Evolutionary conservation across 1,140 invertebrate species (phyloP).

Genomic region (Helicorthomorpha holstii): DNA sequence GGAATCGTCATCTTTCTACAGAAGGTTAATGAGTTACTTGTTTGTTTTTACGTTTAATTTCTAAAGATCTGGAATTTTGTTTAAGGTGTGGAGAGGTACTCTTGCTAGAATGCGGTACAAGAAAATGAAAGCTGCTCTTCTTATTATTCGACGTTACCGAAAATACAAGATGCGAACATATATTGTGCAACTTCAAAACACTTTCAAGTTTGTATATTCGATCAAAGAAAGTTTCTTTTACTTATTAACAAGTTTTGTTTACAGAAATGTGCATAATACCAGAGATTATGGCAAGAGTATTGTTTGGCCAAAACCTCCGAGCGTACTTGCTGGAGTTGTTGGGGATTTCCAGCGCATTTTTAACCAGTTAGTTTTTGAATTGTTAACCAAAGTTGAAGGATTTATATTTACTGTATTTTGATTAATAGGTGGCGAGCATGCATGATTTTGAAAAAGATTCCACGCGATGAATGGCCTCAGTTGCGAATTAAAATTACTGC

Average conservation of each 20-base stretch:
- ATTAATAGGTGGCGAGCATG: conserved; percentile 53
- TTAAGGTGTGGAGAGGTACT: conserved; percentile 58
- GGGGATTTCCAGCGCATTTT: conserved; percentile 22
- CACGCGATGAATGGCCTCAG: conserved; percentile 67
- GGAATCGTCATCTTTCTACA: conserved; percentile 80
- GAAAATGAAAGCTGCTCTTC: conserved; percentile 63
- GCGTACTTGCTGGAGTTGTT: conserved; percentile 39
- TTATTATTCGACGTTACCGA: conserved; percentile 66
- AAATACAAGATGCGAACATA: conserved; percentile 69
- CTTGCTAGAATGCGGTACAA: conserved; percentile 59
- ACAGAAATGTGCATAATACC: conserved; percentile 27
- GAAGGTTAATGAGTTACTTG: conserved; percentile 37
- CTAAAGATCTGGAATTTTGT: conserved; percentile 5
- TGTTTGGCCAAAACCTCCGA: conserved; percentile 59
- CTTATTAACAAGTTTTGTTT: conserved; percentile 3
- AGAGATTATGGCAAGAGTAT: conserved; percentile 60
- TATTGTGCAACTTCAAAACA: conserved; percentile 43
- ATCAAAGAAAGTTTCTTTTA: background rate
- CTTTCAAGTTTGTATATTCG: conserved; percentile 33
- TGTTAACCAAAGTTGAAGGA: background rate
- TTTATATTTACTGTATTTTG: conserved; percentile 4
- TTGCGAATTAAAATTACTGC: conserved; percentile 63
- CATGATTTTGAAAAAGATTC: conserved; percentile 66
- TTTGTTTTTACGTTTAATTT: background rate
- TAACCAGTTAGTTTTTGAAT: conserved; percentile 17